Evolutionary conservation across 2,113 vertebrate genomes (phyloP).

Genomic region (Clarias macrocephalus): DNA sequence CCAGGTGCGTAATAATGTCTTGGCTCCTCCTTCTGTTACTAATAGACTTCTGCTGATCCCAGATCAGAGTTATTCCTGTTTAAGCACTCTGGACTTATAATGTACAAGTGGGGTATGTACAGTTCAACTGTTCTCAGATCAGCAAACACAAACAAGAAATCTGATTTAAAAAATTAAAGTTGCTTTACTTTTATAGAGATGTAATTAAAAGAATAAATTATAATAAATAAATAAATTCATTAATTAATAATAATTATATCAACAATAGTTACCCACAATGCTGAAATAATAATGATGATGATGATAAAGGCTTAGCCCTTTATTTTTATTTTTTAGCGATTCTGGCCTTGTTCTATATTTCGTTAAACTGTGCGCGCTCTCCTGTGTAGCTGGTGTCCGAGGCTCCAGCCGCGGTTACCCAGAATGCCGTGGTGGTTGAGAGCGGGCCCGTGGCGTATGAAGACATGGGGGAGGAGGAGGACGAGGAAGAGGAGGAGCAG

Average conservation of each 20-base stretch:
- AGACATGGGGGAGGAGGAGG: slow-evolving; percentile 79
- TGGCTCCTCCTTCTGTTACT: neutral
- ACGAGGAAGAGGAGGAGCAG: slow-evolving; percentile 85
- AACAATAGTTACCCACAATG: too few species aligned
- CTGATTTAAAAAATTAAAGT: neutral
- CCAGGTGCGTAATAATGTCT: slow-evolving; percentile 72
- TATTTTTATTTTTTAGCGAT: neutral
- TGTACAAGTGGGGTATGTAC: too few species aligned
- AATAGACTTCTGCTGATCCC: neutral
- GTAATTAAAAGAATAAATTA: too few species aligned
- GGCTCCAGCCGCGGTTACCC: slow-evolving; percentile 47
- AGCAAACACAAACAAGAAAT: neutral
- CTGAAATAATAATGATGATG: too few species aligned
- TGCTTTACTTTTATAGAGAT: neutral
- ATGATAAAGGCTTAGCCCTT: too few species aligned
- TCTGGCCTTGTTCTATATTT: neutral
- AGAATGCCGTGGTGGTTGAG: slow-evolving; percentile 79
- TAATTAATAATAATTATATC: too few species aligned
- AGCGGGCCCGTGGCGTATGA: slow-evolving; percentile 87
- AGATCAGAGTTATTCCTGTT: neutral
- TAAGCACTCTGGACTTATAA: neutral
- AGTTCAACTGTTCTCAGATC: neutral
- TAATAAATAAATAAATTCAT: too few species aligned
- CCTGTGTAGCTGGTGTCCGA: slow-evolving; percentile 24
- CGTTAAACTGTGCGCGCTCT: neutral